Conservation (phyloP, 2,113 vertebrate genomes). For the Polyodon spathula region DNA sequence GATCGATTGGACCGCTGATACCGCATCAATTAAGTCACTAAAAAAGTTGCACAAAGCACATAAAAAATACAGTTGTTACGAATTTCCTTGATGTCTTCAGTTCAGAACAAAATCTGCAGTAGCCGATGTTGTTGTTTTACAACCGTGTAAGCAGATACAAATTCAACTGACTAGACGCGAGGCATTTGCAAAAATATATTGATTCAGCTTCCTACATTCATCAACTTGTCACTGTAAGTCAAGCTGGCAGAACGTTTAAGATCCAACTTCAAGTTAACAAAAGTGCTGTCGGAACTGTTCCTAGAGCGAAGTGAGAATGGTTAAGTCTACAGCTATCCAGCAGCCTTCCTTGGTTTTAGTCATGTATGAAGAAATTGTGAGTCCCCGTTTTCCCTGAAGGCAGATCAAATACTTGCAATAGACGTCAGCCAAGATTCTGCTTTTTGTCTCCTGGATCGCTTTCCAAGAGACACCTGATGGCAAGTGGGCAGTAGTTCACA, state of each 20-base stretch:
- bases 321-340: conserved; percentile 10
- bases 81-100: not conserved
- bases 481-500: conserved; percentile 11
- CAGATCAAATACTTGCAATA: not conserved
- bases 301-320: conserved; percentile 16
- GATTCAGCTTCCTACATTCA: conserved; percentile 33
- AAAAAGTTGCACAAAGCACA: not conserved
- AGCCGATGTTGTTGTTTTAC: not conserved
- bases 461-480: conserved; percentile 25
- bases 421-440: conserved; percentile 12
- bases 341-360: conserved; percentile 18
- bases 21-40: conserved; percentile 16
- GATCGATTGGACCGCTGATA: conserved; percentile 17
- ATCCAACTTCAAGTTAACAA: conserved; percentile 14
- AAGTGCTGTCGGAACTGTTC: conserved; percentile 9
- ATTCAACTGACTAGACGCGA: no score
- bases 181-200: conserved; percentile 12
- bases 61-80: not conserved
- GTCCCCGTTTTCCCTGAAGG: conserved; percentile 11
- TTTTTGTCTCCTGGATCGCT: conserved; percentile 10
- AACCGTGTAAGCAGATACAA: no score
- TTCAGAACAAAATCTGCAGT: not conserved
- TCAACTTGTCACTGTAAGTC: conserved; percentile 32
- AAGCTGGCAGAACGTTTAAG: conserved; percentile 15
- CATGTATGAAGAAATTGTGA: not conserved